Conservation (phyloP, 35 echinoderm and acorn worm genomes). For the Apostichopus parvimensis region DNA sequence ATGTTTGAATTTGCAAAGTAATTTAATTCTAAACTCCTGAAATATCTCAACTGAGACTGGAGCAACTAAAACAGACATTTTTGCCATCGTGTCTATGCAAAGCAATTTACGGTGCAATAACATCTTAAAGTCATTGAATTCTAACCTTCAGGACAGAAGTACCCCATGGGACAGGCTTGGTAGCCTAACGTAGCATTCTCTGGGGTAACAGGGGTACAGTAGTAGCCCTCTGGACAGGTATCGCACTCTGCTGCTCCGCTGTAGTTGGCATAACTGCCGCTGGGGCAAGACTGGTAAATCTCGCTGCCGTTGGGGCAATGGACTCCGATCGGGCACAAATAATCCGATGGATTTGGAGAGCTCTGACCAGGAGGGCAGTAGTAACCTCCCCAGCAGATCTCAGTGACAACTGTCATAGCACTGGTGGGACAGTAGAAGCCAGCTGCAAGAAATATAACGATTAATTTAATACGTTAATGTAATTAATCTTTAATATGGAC, state of each 20-base stretch:
- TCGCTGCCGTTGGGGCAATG: constrained; percentile 94
- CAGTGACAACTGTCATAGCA: constrained; percentile 71
- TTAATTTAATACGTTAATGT: neutral
- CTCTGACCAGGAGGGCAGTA: constrained; percentile 81
- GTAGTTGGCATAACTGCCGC: constrained; percentile 84
- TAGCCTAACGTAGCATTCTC: constrained; percentile 80
- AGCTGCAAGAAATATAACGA: constrained; percentile 37
- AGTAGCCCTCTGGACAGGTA: constrained; percentile 83
- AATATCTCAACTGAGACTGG: no score
- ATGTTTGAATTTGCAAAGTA: no score
- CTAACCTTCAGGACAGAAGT: constrained; percentile 88
- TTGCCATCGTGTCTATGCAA: no score
- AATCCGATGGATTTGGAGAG: constrained; percentile 81
- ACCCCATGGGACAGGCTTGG: constrained; percentile 79
- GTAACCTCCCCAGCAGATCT: constrained; percentile 88
- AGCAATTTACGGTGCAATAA: no score
- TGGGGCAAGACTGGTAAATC: constrained; percentile 78
- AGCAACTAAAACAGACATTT: no score
- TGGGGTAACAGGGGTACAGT: constrained; percentile 76
- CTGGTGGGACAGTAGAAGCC: constrained; percentile 82
- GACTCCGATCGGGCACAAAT: constrained; percentile 78
- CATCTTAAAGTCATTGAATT: neutral
- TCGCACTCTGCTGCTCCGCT: constrained; percentile 82
- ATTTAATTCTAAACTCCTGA: no score
- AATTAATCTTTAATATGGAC: neutral